A percentile compares a stretch with the other conserved stretches of the same genome.
These are phyloP conservation scores for Papilio gigon DNA, from an alignment of 2,888 invertebrate genomes.

Conservation along the genomic window DNA sequence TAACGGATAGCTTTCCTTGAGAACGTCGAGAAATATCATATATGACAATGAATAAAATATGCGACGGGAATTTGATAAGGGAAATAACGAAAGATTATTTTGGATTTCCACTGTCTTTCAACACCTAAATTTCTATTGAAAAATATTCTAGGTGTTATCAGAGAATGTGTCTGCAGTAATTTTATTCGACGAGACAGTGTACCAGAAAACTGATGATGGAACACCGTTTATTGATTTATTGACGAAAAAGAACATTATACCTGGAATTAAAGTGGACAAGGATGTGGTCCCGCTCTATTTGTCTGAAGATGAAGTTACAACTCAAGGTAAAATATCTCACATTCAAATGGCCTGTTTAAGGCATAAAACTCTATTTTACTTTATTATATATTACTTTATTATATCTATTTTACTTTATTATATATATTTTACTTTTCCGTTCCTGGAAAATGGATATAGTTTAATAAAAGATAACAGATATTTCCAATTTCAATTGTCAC, in stretches of 20 bases:
- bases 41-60: background rate
- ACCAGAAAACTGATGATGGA: slow-evolving; percentile 95
- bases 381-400: too few relatives aligned
- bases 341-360: too few relatives aligned
- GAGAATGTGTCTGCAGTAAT: slow-evolving; percentile 97
- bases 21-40: background rate
- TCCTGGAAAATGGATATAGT: too few relatives aligned
- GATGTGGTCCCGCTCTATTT: slow-evolving; percentile 95
- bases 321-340: slow-evolving; percentile 93
- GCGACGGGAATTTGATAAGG: slow-evolving; percentile 10
- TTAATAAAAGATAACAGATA: too few relatives aligned
- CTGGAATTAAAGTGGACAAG: slow-evolving; percentile 97
- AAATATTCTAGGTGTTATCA: slow-evolving; percentile 71
- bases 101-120: background rate
- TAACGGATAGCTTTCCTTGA: background rate
- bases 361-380: too few relatives aligned
- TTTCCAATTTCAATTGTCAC: too few relatives aligned
- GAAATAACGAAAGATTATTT: background rate
- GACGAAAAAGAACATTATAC: slow-evolving; percentile 93
- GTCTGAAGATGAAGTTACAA: slow-evolving; percentile 96
- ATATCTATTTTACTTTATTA: too few relatives aligned
- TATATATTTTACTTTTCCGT: too few relatives aligned
- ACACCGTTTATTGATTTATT: slow-evolving; percentile 91
- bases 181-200: slow-evolving; percentile 98
- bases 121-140: slow-evolving; percentile 12